Base-by-base conservation (phyloP, 2,113 vertebrate genomes). In the Pseudorhombus dupliciocellatus region DNA sequence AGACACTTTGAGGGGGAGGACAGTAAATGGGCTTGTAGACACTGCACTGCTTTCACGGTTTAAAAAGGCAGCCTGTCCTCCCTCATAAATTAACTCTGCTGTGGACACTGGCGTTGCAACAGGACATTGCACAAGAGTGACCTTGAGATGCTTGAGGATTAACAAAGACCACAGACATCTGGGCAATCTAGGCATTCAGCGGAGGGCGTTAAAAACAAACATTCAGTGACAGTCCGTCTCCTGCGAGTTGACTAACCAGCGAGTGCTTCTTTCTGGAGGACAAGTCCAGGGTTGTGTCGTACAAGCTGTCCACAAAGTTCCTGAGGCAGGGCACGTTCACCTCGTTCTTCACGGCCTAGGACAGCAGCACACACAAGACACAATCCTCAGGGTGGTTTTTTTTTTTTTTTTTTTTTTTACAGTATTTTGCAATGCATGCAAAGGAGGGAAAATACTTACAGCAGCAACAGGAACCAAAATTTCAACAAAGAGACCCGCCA, bases 301-400 rank as follows among this genome's bases (percentile, higher is more conserved):
- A 98, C n/a, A 99, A 93, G 79, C 95, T 98, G 94, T 99, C 98
- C 87, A 99, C 98, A 81, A 99, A 99, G 91, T 98, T 99, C 89
- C 97, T 95, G 86, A 99, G 93, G 87, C 98, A 99, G 48, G 98
- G 98, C 16, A 99, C 98, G 66, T 99, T 99, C 84, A 99, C 98
- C 92, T 99, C 98, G 68, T 99, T 99, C 93, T 99, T 99, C 80
- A 99, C 98, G 69, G 96, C 94, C 98, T 99, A 79, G 57, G 57
- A 62, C 28, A 37, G 75, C 44, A 85, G 46, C 28, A 66, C 16
- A 71, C 50, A 66, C 2, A 58, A 42, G 28, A 63, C 20, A 22
- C 10, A 52, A 37, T 8, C 25, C 1, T 40, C 25, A 66, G 12
- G 22, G 7, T 16, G 18, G 5, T 59, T 1, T n/a, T n/a, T n/a